Evolutionary conservation across 1,140 invertebrate genomes (phyloP).

Genomic region (Bombus polaris): DNA sequence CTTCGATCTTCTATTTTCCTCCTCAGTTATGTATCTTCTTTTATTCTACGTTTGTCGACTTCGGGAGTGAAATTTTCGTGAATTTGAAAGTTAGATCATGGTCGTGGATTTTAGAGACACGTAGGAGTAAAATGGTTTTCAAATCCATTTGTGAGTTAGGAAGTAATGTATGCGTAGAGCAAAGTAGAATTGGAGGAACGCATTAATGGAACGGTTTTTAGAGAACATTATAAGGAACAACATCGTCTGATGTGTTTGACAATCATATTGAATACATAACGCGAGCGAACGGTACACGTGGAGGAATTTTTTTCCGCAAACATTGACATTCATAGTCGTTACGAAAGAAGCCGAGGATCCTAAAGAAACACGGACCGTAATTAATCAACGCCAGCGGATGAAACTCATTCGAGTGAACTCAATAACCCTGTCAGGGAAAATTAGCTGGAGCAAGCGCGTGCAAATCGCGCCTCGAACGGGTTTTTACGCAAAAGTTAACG

Average conservation of each 20-base stretch:
- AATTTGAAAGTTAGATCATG: neutral
- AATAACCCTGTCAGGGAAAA: slow-evolving; percentile 32
- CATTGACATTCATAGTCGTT: neutral
- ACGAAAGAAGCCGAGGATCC: neutral
- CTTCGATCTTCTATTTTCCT: neutral
- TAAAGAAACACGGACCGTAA: neutral
- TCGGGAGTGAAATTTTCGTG: neutral
- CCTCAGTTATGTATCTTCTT: neutral
- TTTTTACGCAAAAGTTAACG: slow-evolving; percentile 10
- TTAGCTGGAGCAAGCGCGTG: neutral
- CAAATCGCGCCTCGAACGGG: slow-evolving; percentile 9
- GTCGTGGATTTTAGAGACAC: neutral
- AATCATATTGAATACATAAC: neutral
- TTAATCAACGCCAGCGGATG: slow-evolving; percentile 28
- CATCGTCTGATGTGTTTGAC: neutral
- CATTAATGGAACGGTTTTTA: neutral
- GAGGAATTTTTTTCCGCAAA: neutral
- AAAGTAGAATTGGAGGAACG: neutral
- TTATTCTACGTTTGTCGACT: too few species aligned
- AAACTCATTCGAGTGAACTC: slow-evolving; percentile 26
- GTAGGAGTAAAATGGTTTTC: neutral
- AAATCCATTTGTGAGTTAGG: neutral
- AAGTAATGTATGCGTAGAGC: neutral
- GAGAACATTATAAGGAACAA: neutral
- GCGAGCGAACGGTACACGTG: neutral